phyloP scores from a whole-genome alignment of 2,888 invertebrate species.

The Choreutis nemorana region DNA sequence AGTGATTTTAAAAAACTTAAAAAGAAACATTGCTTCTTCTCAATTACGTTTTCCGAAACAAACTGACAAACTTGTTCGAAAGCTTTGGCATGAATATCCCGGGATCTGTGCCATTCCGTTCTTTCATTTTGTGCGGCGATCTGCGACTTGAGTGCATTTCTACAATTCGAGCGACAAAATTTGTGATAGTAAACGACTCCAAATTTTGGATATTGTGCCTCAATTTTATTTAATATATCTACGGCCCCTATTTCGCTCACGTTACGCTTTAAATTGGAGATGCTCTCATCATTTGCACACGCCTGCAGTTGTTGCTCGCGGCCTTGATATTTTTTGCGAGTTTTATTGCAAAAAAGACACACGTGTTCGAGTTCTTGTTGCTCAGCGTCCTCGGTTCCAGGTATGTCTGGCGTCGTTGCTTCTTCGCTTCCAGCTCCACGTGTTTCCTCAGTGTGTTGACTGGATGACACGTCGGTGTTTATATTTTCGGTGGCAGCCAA shows the following conservation, averaged over 20 bases:
- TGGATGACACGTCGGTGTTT: constrained; percentile 2
- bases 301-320: constrained; percentile 1
- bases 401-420: neutral
- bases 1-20: constrained; percentile 1
- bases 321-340: constrained; percentile 4
- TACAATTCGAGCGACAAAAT: constrained; percentile 3
- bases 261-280: constrained; percentile 1
- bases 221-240: neutral
- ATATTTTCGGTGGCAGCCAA: neutral
- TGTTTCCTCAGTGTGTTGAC: neutral
- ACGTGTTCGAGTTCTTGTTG: constrained; percentile 2
- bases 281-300: neutral
- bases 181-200: constrained; percentile 1
- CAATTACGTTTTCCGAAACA: constrained; percentile 1
- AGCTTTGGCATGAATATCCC: constrained; percentile 1
- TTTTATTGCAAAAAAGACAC: constrained; percentile 3
- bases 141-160: constrained; percentile 1
- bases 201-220: neutral
- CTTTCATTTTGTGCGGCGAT: constrained; percentile 1
- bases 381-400: neutral
- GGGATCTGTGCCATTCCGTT: constrained; percentile 3
- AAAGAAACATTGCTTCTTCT: constrained; percentile 1
- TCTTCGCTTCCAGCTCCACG: constrained; percentile 1
- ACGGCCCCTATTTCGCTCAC: constrained; percentile 2
- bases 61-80: constrained; percentile 1